A percentile compares a stretch with the other conserved stretches of the same genome.
Evolutionary conservation across 2,797 vertebrate genomes (phyloP).

Genomic region (Sebastes goodei): DNA sequence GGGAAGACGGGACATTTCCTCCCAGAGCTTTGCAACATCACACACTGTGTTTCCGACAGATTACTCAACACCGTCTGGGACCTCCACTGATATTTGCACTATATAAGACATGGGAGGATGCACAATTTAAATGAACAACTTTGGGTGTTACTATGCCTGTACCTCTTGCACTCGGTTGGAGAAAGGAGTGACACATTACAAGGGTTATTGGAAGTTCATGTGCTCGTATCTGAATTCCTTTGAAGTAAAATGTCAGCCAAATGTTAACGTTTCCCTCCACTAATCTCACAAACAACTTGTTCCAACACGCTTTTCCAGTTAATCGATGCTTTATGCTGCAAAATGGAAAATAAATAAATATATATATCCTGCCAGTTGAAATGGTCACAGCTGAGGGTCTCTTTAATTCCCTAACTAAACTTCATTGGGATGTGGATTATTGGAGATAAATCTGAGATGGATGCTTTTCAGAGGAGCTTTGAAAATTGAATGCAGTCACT

Average conservation of each 20-base stretch:
- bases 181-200: conserved; percentile 4
- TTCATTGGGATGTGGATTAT: conserved; percentile 7
- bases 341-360: not conserved
- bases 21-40: conserved; percentile 27
- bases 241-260: conserved; percentile 46
- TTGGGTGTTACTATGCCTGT: not conserved
- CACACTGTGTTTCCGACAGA: conserved; percentile 8
- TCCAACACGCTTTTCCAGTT: not conserved
- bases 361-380: not conserved
- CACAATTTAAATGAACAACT: conserved; percentile 35
- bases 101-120: conserved; percentile 18
- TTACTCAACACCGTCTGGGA: conserved; percentile 27
- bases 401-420: not conserved
- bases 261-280: conserved; percentile 24
- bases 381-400: not conserved
- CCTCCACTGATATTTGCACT: conserved; percentile 23
- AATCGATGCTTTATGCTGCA: not conserved
- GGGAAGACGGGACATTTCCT: not conserved
- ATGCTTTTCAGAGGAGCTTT: conserved; percentile 4
- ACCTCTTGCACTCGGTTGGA: not conserved
- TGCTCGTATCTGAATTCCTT: not conserved
- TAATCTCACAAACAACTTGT: conserved; percentile 5
- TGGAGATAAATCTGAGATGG: not conserved
- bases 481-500: not conserved
- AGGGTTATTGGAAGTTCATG: conserved; percentile 20